Evolutionary conservation across 2,888 invertebrate genomes (phyloP).

Genomic region (Euproctis similis): DNA sequence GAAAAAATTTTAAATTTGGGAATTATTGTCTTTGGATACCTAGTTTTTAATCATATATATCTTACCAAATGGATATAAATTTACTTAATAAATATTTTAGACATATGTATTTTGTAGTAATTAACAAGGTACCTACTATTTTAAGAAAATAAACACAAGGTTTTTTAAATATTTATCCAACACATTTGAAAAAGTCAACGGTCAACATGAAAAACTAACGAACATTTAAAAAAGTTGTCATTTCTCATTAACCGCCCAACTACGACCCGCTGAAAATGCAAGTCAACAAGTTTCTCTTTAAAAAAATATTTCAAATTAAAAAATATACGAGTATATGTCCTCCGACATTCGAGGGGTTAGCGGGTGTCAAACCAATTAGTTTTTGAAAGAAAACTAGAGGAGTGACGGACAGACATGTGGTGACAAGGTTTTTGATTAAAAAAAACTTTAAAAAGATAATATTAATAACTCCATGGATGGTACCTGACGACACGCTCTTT

Average conservation of each 20-base stretch:
- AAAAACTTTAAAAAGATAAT: slow-evolving; percentile 35
- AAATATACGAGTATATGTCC: slow-evolving; percentile 39
- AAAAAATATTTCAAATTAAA: slow-evolving; percentile 47
- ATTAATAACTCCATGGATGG: slow-evolving; percentile 24
- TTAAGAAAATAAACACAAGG: slow-evolving; percentile 5
- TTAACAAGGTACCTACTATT: background rate
- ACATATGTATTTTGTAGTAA: no score
- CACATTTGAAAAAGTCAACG: slow-evolving; percentile 11
- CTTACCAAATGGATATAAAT: no score
- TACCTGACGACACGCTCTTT: slow-evolving; percentile 19
- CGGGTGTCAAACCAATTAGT: slow-evolving; percentile 71
- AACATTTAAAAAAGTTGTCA: slow-evolving; percentile 37
- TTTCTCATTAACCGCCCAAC: slow-evolving; percentile 39
- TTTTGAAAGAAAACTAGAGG: slow-evolving; percentile 57
- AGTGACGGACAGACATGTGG: slow-evolving; percentile 57
- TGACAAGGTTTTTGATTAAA: slow-evolving; percentile 51
- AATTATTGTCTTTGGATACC: no score
- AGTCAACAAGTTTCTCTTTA: slow-evolving; percentile 37
- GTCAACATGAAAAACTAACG: slow-evolving; percentile 13
- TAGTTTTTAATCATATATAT: no score
- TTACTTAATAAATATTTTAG: no score
- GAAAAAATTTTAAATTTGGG: no score
- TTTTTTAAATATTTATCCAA: slow-evolving; percentile 4
- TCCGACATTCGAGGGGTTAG: slow-evolving; percentile 43
- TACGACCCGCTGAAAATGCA: slow-evolving; percentile 34